Evolutionary conservation across 2,113 vertebrate genomes (phyloP).

Genomic region (Dendropsophus ebraccatus): DNA sequence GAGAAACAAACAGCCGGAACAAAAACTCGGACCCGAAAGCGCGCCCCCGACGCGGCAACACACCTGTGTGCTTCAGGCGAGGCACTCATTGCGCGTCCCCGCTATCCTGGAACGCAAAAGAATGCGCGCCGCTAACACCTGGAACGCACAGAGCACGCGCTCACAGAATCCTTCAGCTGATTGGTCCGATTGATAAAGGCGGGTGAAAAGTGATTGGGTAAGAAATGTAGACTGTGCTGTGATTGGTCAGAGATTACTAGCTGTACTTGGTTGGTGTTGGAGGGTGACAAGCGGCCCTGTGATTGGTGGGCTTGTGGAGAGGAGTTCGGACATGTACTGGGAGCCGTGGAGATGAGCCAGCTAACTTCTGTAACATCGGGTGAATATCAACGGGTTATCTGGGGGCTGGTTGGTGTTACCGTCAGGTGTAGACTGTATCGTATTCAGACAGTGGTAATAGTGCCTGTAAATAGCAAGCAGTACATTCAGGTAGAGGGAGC

Average conservation of each 20-base stretch:
- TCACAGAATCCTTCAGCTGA: neutral
- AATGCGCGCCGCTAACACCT: neutral
- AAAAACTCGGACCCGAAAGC: constrained; percentile 41
- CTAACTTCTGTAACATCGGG: neutral
- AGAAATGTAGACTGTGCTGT: neutral
- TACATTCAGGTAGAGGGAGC: no score
- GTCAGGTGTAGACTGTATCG: no score
- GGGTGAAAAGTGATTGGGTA: constrained; percentile 3
- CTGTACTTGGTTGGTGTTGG: neutral
- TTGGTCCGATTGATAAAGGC: neutral
- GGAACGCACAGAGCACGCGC: constrained; percentile 11
- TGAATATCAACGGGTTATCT: neutral
- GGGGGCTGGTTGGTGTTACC: neutral
- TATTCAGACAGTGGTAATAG: neutral
- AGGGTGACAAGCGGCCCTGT: neutral
- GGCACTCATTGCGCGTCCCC: neutral
- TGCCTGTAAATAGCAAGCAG: neutral
- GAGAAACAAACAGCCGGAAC: constrained; percentile 14
- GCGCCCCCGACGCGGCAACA: neutral
- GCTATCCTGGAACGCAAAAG: neutral
- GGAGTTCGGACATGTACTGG: constrained; percentile 17
- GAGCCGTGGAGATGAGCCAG: neutral
- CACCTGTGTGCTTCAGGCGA: constrained; percentile 1
- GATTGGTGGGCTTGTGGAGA: constrained; percentile 3
- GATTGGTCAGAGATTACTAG: neutral